phyloP scores from a whole-genome alignment of 1,140 invertebrate genomes.

The Schmidtea mediterranea region DNA sequence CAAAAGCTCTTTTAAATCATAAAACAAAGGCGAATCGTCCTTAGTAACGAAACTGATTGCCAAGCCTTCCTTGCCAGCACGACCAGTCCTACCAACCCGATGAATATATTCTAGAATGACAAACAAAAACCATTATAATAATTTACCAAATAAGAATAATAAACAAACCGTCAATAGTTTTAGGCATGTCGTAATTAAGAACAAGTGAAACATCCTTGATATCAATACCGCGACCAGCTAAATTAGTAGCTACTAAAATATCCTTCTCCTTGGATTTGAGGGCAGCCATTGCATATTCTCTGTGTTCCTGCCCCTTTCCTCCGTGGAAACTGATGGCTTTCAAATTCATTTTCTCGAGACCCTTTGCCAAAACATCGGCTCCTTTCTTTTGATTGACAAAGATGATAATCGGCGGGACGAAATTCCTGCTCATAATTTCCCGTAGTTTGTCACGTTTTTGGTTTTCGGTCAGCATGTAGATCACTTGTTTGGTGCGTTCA shows the following conservation, averaged over 20 bases:
- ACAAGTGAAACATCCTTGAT: conserved; percentile 95
- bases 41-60: conserved; percentile 87
- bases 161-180: conserved; percentile 58
- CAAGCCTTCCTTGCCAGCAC: conserved; percentile 81
- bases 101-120: conserved; percentile 65
- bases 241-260: conserved; percentile 96
- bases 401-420: conserved; percentile 89
- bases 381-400: conserved; percentile 99
- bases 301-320: conserved; percentile 95
- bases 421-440: conserved; percentile 35
- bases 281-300: conserved; percentile 83
- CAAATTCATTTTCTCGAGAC: conserved; percentile 73
- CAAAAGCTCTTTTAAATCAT: conserved; percentile 77
- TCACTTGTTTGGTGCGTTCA: conserved; percentile 85
- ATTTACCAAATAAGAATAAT: conserved; percentile 5
- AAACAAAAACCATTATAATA: background rate
- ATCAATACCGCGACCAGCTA: conserved; percentile 97
- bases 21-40: conserved; percentile 76
- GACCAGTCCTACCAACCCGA: conserved; percentile 90
- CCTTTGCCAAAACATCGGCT: conserved; percentile 81
- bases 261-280: conserved; percentile 74
- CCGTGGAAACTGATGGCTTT: conserved; percentile 65
- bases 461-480: conserved; percentile 69
- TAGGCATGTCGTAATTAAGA: conserved; percentile 99
- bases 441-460: conserved; percentile 48